phyloP scores from a whole-genome alignment of 2,888 invertebrate genomes.

The Bugulina stolonifera region DNA sequence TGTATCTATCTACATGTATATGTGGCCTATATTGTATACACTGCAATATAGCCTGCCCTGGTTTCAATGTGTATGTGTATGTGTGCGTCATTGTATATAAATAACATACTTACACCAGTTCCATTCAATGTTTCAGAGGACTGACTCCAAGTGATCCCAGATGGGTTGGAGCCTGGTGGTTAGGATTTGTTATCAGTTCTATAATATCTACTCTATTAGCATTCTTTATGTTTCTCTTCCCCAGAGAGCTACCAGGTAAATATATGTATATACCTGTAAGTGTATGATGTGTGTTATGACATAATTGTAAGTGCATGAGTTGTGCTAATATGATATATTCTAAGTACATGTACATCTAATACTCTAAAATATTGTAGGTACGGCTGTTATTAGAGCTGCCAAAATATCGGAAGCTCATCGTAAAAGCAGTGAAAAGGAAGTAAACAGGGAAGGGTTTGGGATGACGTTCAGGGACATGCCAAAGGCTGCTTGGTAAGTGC shows the following conservation, averaged over 20 bases:
- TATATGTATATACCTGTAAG: no score
- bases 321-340: no score
- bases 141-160: slow-evolving; percentile 12
- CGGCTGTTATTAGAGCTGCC: not conserved
- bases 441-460: slow-evolving; percentile 23
- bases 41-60: no score
- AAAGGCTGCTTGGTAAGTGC: not conserved
- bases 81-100: no score
- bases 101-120: no score
- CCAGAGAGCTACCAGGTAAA: slow-evolving; percentile 61
- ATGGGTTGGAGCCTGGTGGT: slow-evolving; percentile 54
- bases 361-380: no score
- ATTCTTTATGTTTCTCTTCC: slow-evolving; percentile 84
- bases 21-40: no score
- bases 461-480: slow-evolving; percentile 30
- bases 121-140: not conserved
- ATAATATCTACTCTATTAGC: slow-evolving; percentile 75
- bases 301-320: no score
- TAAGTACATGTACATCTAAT: no score
- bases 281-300: no score
- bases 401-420: slow-evolving; percentile 21
- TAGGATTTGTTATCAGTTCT: slow-evolving; percentile 59
- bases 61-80: no score
- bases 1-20: no score
- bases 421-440: not conserved